Conservation (phyloP, 1,140 invertebrate genomes). For the Ganaspis sp. region DNA sequence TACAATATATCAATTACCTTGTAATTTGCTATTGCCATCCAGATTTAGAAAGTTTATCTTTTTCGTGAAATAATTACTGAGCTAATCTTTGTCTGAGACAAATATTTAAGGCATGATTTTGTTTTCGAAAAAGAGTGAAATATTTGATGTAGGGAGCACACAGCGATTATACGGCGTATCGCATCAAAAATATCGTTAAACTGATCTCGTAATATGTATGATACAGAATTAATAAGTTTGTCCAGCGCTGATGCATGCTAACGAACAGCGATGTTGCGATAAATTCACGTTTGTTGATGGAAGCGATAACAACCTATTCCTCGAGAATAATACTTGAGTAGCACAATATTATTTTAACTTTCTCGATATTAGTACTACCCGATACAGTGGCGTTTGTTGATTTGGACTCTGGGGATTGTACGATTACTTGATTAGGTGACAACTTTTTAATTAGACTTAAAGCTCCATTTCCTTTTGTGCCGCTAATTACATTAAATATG, state of each 20-base stretch:
- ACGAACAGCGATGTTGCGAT: constrained; percentile 29
- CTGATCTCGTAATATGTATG: constrained; percentile 20
- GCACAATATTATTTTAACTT: constrained; percentile 20
- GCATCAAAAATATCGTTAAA: constrained; percentile 24
- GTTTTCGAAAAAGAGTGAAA: background rate
- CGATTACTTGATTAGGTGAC: background rate
- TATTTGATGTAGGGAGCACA: background rate
- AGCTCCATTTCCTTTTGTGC: background rate
- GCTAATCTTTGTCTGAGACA: background rate
- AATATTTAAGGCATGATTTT: background rate
- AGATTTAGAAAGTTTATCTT: background rate
- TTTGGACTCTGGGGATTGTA: background rate
- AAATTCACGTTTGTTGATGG: constrained; percentile 22
- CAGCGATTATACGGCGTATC: background rate
- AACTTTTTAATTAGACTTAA: background rate
- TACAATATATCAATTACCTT: no score
- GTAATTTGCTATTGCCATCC: no score
- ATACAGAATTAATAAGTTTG: constrained; percentile 29
- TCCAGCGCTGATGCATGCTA: constrained; percentile 24
- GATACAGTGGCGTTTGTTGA: background rate
- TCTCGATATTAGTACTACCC: background rate
- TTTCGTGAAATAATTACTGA: background rate
- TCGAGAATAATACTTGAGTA: constrained; percentile 15
- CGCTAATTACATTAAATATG: background rate
- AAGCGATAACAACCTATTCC: constrained; percentile 16